Base-by-base conservation (phyloP, 2,113 vertebrate species). In the Oenanthe oenanthe region DNA sequence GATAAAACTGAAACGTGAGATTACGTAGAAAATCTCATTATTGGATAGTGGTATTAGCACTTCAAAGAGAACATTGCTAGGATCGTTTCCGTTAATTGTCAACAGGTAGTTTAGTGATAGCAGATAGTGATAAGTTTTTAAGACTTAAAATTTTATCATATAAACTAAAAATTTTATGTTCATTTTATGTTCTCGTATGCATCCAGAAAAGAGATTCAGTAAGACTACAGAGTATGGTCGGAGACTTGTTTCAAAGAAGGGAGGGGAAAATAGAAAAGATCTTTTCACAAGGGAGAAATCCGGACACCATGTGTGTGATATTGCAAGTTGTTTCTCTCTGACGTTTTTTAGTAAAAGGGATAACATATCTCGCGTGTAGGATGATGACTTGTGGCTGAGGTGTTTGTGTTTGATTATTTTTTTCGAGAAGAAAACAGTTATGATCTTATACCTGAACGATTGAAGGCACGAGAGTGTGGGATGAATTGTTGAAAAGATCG, bases 321-420 rank as follows among this genome's bases (percentile, higher is more conserved):
- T 26, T 82, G 48, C 62, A 61, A 17, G 16, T 65, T 85, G 31
- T 77, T 67, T 17, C 21, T n/a, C 0, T 42, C 7, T 82, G 29
- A 26, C 43, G 50, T 7, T 20, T 78, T 80, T 58, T 72, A 66
- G 38, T 58, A 19, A 28, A 70, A 45, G 34, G 36, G 10, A 4
- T 56, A 31, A 10, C 26, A 5, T 12, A 20, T n/a, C 21, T 53
- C 16, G 1, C 0, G 0, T n/a, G 3, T 2, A 29, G 12, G n/a
- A 8, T 47, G 50, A 25, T 73, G n/a, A 51, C 10, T 80, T 25
- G 17, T 47, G 26, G 6, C 10, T 50, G 10, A 51, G 7, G 9
- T 48, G 31, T 56, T 75, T 40, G 17, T 19, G 19, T 68, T 56
- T 32, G 17, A 25, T 56, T 20, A 5, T 3, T 62, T 20, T 20